Conservation (phyloP, 2,888 invertebrate genomes). For the Epistrophe grossulariae region DNA sequence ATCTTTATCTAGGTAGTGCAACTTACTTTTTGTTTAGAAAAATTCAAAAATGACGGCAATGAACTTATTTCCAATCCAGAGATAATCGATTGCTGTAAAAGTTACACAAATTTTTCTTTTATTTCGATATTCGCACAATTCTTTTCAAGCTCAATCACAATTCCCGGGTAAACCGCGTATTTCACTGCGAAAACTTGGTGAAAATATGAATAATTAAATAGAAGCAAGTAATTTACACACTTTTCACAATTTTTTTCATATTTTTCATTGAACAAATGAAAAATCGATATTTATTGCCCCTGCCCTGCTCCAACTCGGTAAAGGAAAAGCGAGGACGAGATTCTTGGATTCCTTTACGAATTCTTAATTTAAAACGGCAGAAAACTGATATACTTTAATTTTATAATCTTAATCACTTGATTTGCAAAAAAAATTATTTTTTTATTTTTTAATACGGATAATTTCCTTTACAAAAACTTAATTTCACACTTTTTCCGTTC, state of each 20-base stretch:
- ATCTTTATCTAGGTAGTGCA: background rate
- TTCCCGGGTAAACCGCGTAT: slow-evolving; percentile 39
- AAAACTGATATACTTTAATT: slow-evolving; percentile 8
- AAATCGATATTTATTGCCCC: slow-evolving; percentile 64
- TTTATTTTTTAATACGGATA: background rate
- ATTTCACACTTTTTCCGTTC: slow-evolving; percentile 70
- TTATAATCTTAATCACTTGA: background rate
- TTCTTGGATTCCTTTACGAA: slow-evolving; percentile 31
- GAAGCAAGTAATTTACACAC: slow-evolving; percentile 33
- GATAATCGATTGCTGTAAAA: slow-evolving; percentile 26
- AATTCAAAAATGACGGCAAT: background rate
- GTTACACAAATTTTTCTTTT: slow-evolving; percentile 41
- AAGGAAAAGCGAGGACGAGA: slow-evolving; percentile 37
- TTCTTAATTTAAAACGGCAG: slow-evolving; percentile 2
- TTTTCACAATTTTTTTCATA: slow-evolving; percentile 47
- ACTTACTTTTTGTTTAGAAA: slow-evolving; percentile 48
- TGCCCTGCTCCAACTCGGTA: slow-evolving; percentile 30
- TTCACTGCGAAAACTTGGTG: slow-evolving; percentile 27
- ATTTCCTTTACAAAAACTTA: background rate
- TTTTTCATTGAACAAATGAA: slow-evolving; percentile 47
- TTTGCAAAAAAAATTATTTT: background rate
- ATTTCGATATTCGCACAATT: slow-evolving; percentile 51
- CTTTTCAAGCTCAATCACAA: slow-evolving; percentile 16
- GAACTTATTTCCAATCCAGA: slow-evolving; percentile 26
- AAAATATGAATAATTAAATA: slow-evolving; percentile 29